A percentile compares a stretch with the other conserved stretches of the same genome.
These are phyloP conservation scores for Myotis daubentonii DNA, from an alignment of 2,797 vertebrate genomes.

Conservation along the genomic window DNA sequence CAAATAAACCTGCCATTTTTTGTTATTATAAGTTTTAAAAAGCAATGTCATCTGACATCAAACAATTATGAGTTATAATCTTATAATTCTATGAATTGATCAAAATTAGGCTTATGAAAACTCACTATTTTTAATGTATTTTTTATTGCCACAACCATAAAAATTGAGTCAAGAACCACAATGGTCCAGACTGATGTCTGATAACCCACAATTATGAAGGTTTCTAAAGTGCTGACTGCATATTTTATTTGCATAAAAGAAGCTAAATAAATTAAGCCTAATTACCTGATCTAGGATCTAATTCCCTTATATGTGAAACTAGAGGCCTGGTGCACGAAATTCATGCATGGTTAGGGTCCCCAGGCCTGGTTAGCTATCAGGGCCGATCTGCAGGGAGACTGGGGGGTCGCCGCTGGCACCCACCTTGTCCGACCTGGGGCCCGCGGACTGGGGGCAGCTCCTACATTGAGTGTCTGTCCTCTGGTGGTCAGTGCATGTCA, in stretches of 20 bases:
- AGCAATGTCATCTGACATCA: background rate
- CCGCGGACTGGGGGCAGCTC: too few relatives aligned
- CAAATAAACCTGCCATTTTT: background rate
- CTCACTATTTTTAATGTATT: background rate
- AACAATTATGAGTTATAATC: background rate
- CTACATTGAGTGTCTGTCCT: too few relatives aligned
- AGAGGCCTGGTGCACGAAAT: too few relatives aligned
- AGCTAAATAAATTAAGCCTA: slow-evolving; percentile 17
- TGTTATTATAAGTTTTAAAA: slow-evolving; percentile 2
- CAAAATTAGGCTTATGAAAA: background rate
- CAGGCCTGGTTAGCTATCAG: too few relatives aligned
- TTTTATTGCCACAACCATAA: background rate
- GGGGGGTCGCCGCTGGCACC: too few relatives aligned
- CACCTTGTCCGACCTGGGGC: too few relatives aligned
- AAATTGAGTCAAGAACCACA: background rate
- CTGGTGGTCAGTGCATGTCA: too few relatives aligned
- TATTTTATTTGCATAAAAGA: background rate
- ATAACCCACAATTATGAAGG: background rate
- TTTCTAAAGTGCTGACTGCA: background rate
- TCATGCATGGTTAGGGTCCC: too few relatives aligned
- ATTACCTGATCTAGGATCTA: background rate
- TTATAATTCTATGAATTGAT: background rate
- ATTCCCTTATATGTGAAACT: background rate
- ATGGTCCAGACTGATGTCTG: background rate
- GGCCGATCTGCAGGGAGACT: too few relatives aligned